phyloP scores from a whole-genome alignment of 2,113 vertebrate genomes.

The Trogon surrucura region DNA sequence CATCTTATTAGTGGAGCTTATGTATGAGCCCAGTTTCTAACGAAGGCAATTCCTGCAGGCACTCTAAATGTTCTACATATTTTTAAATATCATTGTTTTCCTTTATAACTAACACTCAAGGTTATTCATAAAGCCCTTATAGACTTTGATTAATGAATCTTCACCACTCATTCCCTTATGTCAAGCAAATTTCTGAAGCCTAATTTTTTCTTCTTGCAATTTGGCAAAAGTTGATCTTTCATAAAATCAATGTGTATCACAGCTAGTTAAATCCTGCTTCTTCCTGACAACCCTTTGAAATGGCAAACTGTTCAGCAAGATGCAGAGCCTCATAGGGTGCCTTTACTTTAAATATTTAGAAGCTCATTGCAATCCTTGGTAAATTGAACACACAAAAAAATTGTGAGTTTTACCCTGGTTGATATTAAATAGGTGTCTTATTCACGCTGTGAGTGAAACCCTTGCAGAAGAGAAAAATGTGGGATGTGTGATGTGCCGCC shows the following conservation, averaged over 20 bases:
- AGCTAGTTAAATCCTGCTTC: background rate
- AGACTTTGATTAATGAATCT: conserved; percentile 12
- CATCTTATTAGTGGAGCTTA: background rate
- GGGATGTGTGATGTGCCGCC: background rate
- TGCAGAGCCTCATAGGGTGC: background rate
- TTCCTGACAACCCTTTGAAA: background rate
- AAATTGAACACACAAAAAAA: background rate
- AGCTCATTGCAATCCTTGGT: background rate
- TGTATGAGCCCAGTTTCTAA: background rate
- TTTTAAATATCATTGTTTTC: background rate
- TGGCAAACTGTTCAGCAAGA: background rate
- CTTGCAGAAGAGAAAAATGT: conserved; percentile 17
- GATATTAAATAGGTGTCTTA: background rate
- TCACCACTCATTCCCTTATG: background rate
- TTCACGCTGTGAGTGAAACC: background rate
- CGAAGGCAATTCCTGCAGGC: background rate
- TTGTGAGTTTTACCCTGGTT: background rate
- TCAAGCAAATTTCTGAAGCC: background rate
- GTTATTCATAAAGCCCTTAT: background rate
- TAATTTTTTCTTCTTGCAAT: background rate
- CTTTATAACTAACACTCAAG: background rate
- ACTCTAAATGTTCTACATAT: background rate
- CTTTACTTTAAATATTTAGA: background rate
- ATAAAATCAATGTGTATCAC: background rate
- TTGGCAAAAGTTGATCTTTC: background rate